Percentiles rank a stretch among this genome's conserved stretches.
Conservation (phyloP, 1,140 invertebrate species). For the Eubasilissa regina region DNA sequence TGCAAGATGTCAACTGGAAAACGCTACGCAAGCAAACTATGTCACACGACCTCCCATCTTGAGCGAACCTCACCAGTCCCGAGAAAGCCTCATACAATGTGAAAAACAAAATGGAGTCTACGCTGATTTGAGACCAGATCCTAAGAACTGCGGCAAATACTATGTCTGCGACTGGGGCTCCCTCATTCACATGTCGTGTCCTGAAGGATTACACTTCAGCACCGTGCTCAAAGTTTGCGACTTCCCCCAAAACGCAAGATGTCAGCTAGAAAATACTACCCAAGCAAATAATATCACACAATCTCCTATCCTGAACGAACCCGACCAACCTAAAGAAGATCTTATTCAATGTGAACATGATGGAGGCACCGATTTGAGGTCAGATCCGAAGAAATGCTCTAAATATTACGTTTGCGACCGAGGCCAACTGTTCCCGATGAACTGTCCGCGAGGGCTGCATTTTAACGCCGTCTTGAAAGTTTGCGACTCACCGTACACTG, state of each 20-base stretch:
- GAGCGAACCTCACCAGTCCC: constrained; percentile 48
- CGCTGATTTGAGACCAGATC: constrained; percentile 65
- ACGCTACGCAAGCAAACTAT: neutral
- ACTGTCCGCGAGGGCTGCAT: constrained; percentile 70
- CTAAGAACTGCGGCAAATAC: constrained; percentile 72
- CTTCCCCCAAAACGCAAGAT: constrained; percentile 61
- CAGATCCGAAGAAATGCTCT: constrained; percentile 61
- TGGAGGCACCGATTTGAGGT: constrained; percentile 49
- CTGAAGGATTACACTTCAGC: constrained; percentile 64
- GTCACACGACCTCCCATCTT: neutral
- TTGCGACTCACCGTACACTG: constrained; percentile 73
- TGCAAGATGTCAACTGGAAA: constrained; percentile 26
- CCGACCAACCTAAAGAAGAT: neutral
- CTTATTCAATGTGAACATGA: neutral
- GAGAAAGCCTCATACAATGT: constrained; percentile 17
- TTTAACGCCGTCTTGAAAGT: constrained; percentile 71
- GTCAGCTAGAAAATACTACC: constrained; percentile 5
- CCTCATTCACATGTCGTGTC: constrained; percentile 66
- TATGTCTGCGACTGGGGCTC: constrained; percentile 73
- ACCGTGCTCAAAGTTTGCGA: constrained; percentile 63
- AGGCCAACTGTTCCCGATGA: constrained; percentile 62
- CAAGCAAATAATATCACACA: neutral
- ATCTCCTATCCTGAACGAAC: neutral
- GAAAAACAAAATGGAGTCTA: constrained; percentile 3
- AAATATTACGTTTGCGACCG: constrained; percentile 61